Evolutionary conservation across 2,888 invertebrate genomes (phyloP).

Genomic region (Drosophila mimica): DNA sequence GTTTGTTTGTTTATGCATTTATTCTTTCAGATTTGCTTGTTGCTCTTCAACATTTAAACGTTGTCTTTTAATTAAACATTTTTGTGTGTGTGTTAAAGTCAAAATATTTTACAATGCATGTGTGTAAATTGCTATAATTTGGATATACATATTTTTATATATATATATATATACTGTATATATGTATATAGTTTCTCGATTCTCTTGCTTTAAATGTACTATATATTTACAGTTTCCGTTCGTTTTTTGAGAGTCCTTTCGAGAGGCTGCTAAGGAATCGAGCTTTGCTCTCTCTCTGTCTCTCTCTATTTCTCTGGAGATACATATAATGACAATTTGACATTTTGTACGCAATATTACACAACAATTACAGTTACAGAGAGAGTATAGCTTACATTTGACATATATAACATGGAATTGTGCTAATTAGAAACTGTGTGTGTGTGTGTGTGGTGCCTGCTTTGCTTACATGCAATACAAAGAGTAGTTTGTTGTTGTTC

Average conservation of each 20-base stretch:
- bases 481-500: neutral
- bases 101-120: constrained; percentile 51
- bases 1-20: constrained; percentile 8
- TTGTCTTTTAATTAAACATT: constrained; percentile 72
- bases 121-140: constrained; percentile 46
- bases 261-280: constrained; percentile 25
- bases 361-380: constrained; percentile 32
- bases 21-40: constrained; percentile 28
- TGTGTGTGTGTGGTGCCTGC: neutral
- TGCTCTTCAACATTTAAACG: constrained; percentile 53
- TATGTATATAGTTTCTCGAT: constrained; percentile 27
- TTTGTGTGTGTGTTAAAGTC: constrained; percentile 33
- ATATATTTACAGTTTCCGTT: constrained; percentile 62
- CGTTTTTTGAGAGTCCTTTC: constrained; percentile 42
- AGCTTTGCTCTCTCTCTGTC: constrained; percentile 38
- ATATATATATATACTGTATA: constrained; percentile 13
- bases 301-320: constrained; percentile 2
- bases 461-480: constrained; percentile 24
- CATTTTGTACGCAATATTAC: constrained; percentile 30
- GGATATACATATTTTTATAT: constrained; percentile 25
- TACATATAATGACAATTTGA: constrained; percentile 27
- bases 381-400: constrained; percentile 27
- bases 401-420: constrained; percentile 50
- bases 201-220: constrained; percentile 27
- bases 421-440: constrained; percentile 52